A percentile compares a stretch with the other conserved stretches of the same genome.
Conservation (phyloP, 2,113 vertebrate genomes). For the Myrmophylax atrothorax region DNA sequence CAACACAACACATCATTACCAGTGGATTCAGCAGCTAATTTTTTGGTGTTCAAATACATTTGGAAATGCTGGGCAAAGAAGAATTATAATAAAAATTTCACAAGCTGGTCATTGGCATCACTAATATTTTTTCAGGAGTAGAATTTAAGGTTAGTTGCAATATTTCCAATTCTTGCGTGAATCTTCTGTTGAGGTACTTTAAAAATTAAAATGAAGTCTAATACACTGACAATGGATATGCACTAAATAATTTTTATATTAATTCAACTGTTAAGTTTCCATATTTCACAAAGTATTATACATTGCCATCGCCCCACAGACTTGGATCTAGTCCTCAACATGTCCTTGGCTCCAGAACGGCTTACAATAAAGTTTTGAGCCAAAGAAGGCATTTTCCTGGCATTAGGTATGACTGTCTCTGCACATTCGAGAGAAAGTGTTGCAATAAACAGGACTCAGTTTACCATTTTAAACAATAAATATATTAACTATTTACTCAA, state of each 20-base stretch:
- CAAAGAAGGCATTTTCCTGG: constrained; percentile 75
- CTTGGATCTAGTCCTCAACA: constrained; percentile 69
- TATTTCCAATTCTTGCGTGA: background rate
- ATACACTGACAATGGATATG: background rate
- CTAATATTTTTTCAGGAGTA: background rate
- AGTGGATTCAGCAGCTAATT: background rate
- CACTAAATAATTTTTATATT: background rate
- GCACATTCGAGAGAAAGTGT: constrained; percentile 49
- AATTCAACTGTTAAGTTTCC: constrained; percentile 59
- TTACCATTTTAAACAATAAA: constrained; percentile 31
- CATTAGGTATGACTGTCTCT: background rate
- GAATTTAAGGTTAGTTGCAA: background rate
- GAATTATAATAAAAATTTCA: background rate
- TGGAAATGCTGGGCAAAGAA: background rate
- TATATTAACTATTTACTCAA: background rate
- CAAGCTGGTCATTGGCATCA: background rate
- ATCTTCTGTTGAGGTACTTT: background rate
- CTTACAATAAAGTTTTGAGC: constrained; percentile 74
- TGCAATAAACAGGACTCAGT: constrained; percentile 46
- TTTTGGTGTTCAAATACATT: background rate
- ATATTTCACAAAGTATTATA: constrained; percentile 64
- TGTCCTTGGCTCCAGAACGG: constrained; percentile 73
- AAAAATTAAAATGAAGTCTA: background rate
- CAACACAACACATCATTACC: background rate
- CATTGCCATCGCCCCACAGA: constrained; percentile 35